Base-by-base conservation (phyloP, 2,888 invertebrate genomes). In the Teleiodes luculella region DNA sequence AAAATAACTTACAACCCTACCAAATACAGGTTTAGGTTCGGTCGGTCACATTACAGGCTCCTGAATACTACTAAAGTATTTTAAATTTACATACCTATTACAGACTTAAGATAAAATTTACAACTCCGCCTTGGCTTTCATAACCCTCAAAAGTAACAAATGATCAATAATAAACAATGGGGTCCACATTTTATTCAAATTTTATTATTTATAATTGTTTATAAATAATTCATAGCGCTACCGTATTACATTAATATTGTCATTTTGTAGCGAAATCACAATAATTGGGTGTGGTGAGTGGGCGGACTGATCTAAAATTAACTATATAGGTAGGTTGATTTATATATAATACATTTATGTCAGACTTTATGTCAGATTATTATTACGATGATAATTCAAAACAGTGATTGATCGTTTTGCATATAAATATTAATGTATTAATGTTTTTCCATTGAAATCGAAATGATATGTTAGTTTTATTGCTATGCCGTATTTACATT, bases 211-310 rank as follows among this genome's bases (percentile, higher is more conserved):
- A 37, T 50, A 28, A 37, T 50, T 50, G 16, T 64, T 61, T 61
- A 74, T 79, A 70, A 76, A 78, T 79, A 67, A 79, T 78, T 67
- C 65, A 78, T 74, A 53, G 61, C 54, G 76, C 79, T 79, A 74
- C 79, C 57, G 79, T 76, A 65, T 75, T 78, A 75, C 73, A 55
- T 43, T 47, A 41, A 56, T 45, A 36, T 39, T 52, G 47, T 55
- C 24, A 41, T 13, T 52, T 57, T 47, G 53, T 41, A 46, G 35
- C 46, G 41, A 54, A 53, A 53, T 49, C 52, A 52, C 51, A 37
- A 54, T 43, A 35, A 48, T 48, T 57, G 31, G 45, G 20, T 10
- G 72, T 65, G 45, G 20, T 13, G 70, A 65, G 76, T 76, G 70
- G 76, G 76, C 60, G 73, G 65, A 58, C 52, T 58, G 56, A 56